Evolutionary conservation across 2,113 vertebrate species (phyloP), one percentile per base, ranked within the genome.

Genomic region (Dinomys branickii): DNA sequence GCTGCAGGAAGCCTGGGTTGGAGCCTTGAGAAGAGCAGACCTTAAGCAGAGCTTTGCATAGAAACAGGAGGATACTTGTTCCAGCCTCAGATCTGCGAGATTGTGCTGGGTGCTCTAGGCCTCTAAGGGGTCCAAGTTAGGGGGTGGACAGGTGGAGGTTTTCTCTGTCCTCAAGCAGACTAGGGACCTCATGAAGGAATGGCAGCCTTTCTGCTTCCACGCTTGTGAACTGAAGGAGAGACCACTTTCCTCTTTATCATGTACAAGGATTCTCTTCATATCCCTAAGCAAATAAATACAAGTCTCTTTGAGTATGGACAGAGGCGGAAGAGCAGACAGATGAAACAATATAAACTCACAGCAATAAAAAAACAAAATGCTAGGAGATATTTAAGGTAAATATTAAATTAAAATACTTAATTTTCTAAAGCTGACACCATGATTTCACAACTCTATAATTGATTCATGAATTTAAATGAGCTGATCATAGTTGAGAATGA

Each of bases 231-330:
- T 16, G 0, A 78, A 33, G 13, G 44, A 63, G 28, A 22, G 50
- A 22, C 26, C 7, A 17, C 8, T 38, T 17, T 61, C 26, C 20
- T 4, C 16, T 61, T 28, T 30, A 26, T 58, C 20, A 13, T 0
- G 5, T 59, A 5, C 0, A 10, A n/a, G 22, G 44, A 17, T 2
- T 30, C 4, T 44, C 47, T 22, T 5, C 33, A 28, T 0, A 7
- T 63, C 33, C 17, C 38, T 5, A 44, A 33, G 38, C 52, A 47
- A 41, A 61, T 56, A 73, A 41, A 90, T n/a, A 16, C 19, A 50
- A 65, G 69, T 41, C 16, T 26, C 41, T 63, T 22, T 24, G 2
- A 24, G 11, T 9, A 5, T 24, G 7, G 30, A 80, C 24, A 78
- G 67, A 78, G 35, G 14, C 28, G 9, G 41, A 9, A 38, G 30